Evolutionary conservation across 2,888 invertebrate genomes (phyloP), one percentile per base, ranked within the genome.

Genomic region (Phytoseiulus persimilis): DNA sequence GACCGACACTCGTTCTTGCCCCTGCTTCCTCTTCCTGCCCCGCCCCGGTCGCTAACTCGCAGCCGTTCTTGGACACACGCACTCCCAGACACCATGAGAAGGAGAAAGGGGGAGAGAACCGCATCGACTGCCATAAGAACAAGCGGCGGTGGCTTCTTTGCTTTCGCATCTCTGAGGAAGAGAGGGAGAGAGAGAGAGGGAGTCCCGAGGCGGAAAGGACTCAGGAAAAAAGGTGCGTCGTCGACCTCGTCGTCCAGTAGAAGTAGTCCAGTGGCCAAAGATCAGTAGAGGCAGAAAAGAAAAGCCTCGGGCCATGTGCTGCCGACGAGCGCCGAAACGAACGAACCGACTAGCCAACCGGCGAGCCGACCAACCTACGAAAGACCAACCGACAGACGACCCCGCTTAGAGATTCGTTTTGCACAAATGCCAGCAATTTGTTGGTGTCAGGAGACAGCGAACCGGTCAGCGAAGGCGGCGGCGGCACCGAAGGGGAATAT

Each of bases 371-470:
- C 39, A 28, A 65, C 65, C 65, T 65, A 18, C 65, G 65, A 65
- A 65, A 65, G 65, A 65, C 28, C 65, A 3, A 65, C 65, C 23
- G 65, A 65, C 65, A 65, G 65, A 65, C 65, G 65, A 65, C 65
- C 65, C 65, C 65, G 65, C 65, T 65, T 65, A 65, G 65, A 65
- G 65, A 65, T n/a, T 39, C 33, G 45, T 87, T 87, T 87, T 87
- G 87, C 87, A 87, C 87, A 87, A 87, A 87, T 87, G 87, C 87
- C 45, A 31, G 87, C 87, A 87, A 87, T 87, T 87, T 87, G 87
- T 87, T 87, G 87, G 87, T 87, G 87, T 87, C 87, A 87, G 39
- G 87, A 45, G 45, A 87, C 87, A n/a, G 33, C 65, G 65, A 65
- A 65, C 65, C 65, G 65, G 65, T 65, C 65, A 65, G 23, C 18